Evolutionary conservation across 1,140 invertebrate genomes (phyloP), one percentile per base, ranked within the genome.

Genomic region (Antheraea mylitta): DNA sequence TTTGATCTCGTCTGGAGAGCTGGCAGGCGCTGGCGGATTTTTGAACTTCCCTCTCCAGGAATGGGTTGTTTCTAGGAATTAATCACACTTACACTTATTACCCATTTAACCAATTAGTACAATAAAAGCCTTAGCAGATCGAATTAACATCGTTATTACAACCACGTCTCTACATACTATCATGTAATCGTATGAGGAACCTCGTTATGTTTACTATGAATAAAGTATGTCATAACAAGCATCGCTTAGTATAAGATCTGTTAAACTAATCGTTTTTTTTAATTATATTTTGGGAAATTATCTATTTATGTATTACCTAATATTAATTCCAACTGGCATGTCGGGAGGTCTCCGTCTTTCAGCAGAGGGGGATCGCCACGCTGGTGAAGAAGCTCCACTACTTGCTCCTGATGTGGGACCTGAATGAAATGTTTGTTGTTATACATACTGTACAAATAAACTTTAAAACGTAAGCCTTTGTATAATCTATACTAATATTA

Each of bases 11-110:
- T 73, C 86, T 76, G 3, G 89, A 89, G 10, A 92, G 73, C 70
- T 91, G 90, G 64, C 93, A 93, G 16, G 93, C 93, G 74, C 94
- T 94, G 9, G 93, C 93, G n/a, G 94, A 94, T 75, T 94, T 94
- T 75, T 94, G 87, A 6, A 94, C 92, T 87, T 94, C 89, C 67
- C 86, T 87, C 68, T 92, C 88, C 19, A 92, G 82, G 72, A 93
- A 93, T 72, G 92, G 92, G 82, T 93, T 93, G 72, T 91, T 93
- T 84, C 92, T 92, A 77, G 2, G 77, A 81, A 67, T 62, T 66
- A 69, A 22, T 59, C 38, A 63, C n/a, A n/a, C n/a, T 13, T 16
- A 53, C 10, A 53, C 13, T 53, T 3, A 42, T 11, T 53, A 13
- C 9, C 16, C 13, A 16, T 16, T 13, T 53, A 7, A 53, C 16